Base-by-base conservation (phyloP, 2,888 invertebrate species). In the Sminthurides aquaticus region DNA sequence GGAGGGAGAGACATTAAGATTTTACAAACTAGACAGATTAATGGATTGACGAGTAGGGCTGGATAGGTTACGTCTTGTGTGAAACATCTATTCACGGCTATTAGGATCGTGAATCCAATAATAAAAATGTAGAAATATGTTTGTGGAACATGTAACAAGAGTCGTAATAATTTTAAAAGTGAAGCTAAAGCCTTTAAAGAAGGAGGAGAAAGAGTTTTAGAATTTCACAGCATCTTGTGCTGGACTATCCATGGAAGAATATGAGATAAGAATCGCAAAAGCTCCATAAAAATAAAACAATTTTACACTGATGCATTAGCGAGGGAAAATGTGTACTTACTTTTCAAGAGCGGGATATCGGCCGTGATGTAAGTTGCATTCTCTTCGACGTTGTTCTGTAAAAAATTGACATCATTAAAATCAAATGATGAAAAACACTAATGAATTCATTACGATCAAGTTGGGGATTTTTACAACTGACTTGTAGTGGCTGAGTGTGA, bases 341-440 rank as follows among this genome's bases (percentile, higher is more conserved):
- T 91, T 87, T 92, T 92, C 77, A 91, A 84, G 76, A 91, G 83
- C 75, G 91, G 91, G 79, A 92, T 84, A 79, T 92, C 91, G 75
- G 90, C 89, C 26, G 71, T 71, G 85, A 92, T 91, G 80, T 91
- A 91, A 60, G 89, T 89, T 75, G 89, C 90, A 77, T 92, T 91
- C 78, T 92, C 91, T 80, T 91, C 86, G 74, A 88, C 88, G 74
- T 88, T 85, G 79, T 88, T 88, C 87, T 89, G 84, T 62, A 82
- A 84, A 58, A 26, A 59, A 55, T 56, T 57, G 64, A 66, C 20
- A 60, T 58, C 55, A 57, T 67, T 67, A 64, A 64, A 64, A 60
- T 49, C 27, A 48, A 15, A 61, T 34, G 43, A 60, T 52, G n/a
- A n/a, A 34, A 34, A 34, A 34, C 43, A 34, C 43, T 34, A 34